Conservation (phyloP, 2,888 invertebrate genomes). For the Malthinus flaveolus region DNA sequence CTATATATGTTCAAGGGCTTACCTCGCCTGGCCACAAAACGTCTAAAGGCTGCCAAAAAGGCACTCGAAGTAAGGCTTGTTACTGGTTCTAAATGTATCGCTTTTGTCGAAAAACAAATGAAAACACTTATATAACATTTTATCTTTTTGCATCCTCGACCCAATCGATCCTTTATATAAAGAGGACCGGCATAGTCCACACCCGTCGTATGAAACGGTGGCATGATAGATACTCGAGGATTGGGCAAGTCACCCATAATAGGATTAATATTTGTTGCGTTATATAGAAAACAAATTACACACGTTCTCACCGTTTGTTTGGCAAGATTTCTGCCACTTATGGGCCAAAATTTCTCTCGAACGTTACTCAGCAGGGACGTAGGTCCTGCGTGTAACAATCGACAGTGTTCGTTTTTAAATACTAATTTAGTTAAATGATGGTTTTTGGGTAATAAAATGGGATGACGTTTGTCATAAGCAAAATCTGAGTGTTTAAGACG, state of each 20-base stretch:
- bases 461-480: slow-evolving; percentile 23
- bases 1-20: slow-evolving; percentile 14
- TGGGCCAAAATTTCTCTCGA: slow-evolving; percentile 24
- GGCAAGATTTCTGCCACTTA: slow-evolving; percentile 23
- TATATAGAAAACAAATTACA: slow-evolving; percentile 27
- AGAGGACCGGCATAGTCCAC: slow-evolving; percentile 35
- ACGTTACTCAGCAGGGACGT: slow-evolving; percentile 27
- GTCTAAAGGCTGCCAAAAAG: slow-evolving; percentile 27
- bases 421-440: slow-evolving; percentile 21
- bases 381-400: slow-evolving; percentile 26
- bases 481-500: slow-evolving; percentile 23
- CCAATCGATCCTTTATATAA: slow-evolving; percentile 18
- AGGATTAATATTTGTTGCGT: slow-evolving; percentile 21
- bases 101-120: slow-evolving; percentile 33
- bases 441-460: slow-evolving; percentile 20
- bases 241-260: slow-evolving; percentile 32
- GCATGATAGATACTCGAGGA: slow-evolving; percentile 10
- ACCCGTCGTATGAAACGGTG: slow-evolving; percentile 28
- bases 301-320: slow-evolving; percentile 22
- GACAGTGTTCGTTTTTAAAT: slow-evolving; percentile 8
- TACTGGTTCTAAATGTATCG: slow-evolving; percentile 33
- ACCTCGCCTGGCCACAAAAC: slow-evolving; percentile 31
- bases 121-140: slow-evolving; percentile 32
- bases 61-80: slow-evolving; percentile 25
- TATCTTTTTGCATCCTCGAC: slow-evolving; percentile 13